A percentile compares a stretch with the other conserved stretches of the same genome.
Conservation (phyloP, 2,888 invertebrate genomes). For the Drosophila paranaensis region DNA sequence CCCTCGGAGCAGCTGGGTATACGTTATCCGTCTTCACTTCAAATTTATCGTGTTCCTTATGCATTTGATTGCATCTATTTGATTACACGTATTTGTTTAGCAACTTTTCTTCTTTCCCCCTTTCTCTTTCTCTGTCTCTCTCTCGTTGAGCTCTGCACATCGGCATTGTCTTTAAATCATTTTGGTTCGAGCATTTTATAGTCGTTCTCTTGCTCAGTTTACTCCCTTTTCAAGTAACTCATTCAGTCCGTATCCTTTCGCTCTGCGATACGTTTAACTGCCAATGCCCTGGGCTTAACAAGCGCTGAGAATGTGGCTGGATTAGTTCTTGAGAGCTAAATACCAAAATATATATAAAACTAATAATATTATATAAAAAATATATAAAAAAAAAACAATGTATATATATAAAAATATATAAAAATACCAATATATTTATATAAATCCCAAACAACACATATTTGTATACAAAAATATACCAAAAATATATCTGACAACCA, state of each 20-base stretch:
- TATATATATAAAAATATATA: too few species aligned
- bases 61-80: constrained; percentile 5
- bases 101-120: neutral
- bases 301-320: neutral
- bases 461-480: too few species aligned
- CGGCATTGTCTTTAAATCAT: constrained; percentile 4
- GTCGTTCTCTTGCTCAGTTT: constrained; percentile 5
- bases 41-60: constrained; percentile 11
- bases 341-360: too few species aligned
- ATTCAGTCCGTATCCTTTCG: constrained; percentile 16
- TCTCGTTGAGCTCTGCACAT: neutral
- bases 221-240: constrained; percentile 5
- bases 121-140: neutral
- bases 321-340: neutral
- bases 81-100: constrained; percentile 3
- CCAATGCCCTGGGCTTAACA: neutral
- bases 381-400: too few species aligned
- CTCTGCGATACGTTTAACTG: constrained; percentile 11
- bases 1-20: constrained; percentile 7
- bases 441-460: too few species aligned
- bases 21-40: neutral
- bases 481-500: too few species aligned
- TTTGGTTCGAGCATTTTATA: constrained; percentile 22
- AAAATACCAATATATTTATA: too few species aligned
- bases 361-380: too few species aligned